phyloP scores from a whole-genome alignment of 2,797 vertebrate genomes.

The Poeciliopsis paucimaculata region DNA sequence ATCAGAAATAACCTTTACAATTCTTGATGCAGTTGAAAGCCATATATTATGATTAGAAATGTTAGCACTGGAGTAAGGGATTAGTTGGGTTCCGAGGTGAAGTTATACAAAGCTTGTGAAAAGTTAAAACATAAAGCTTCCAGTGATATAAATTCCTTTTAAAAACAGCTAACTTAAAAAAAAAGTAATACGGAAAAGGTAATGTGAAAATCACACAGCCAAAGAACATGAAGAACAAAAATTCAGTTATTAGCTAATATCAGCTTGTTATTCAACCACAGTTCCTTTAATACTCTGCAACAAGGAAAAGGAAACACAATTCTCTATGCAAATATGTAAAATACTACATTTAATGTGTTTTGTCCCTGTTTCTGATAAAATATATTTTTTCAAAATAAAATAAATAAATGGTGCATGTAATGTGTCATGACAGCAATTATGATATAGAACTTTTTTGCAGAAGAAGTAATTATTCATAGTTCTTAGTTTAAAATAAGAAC shows the following conservation, averaged over 20 bases:
- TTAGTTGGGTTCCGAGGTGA: not conserved
- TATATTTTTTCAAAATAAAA: not conserved
- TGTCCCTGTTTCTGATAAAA: not conserved
- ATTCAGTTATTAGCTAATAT: not conserved
- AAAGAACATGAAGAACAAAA: not conserved
- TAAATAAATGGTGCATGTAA: not conserved
- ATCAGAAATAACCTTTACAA: not conserved
- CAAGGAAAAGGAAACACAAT: not conserved
- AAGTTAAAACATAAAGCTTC: not conserved
- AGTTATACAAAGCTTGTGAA: not conserved
- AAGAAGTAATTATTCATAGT: not conserved
- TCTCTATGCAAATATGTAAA: not conserved
- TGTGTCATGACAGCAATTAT: not conserved
- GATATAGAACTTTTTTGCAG: not conserved
- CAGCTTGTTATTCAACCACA: not conserved
- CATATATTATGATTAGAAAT: too few species aligned
- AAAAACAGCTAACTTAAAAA: not conserved
- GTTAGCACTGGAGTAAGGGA: not conserved
- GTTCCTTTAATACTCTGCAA: not conserved
- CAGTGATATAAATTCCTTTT: not conserved
- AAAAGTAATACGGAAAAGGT: too few species aligned
- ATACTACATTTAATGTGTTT: not conserved
- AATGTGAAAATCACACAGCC: too few species aligned
- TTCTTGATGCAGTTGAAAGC: not conserved
- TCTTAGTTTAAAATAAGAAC: not conserved